A percentile compares a stretch with the other conserved stretches of the same genome.
These are phyloP conservation scores for Mimas tiliae DNA, from an alignment of 2,888 invertebrate genomes.

Conservation along the genomic window DNA sequence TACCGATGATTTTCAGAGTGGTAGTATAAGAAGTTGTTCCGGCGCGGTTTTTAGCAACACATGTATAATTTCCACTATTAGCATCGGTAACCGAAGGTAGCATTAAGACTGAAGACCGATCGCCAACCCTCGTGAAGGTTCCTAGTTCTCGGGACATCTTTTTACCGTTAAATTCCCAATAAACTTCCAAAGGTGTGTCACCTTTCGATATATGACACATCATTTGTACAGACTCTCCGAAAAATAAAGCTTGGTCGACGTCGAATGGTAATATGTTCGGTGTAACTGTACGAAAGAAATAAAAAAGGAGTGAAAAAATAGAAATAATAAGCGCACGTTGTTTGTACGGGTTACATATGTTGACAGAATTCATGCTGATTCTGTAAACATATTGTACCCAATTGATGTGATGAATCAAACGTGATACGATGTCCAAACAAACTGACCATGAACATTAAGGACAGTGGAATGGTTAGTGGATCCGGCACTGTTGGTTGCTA, in stretches of 20 bases:
- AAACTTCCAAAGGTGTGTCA: constrained; percentile 87
- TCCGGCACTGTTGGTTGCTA: constrained; percentile 89
- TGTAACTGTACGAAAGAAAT: constrained; percentile 60
- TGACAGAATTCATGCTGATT: constrained; percentile 73
- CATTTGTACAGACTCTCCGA: constrained; percentile 86
- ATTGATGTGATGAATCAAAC: constrained; percentile 51
- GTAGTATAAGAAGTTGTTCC: constrained; percentile 80
- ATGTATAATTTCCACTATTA: constrained; percentile 85
- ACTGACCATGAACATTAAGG: constrained; percentile 84
- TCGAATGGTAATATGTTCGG: constrained; percentile 87
- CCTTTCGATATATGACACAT: constrained; percentile 87
- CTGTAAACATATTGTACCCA: constrained; percentile 58
- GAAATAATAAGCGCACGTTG: constrained; percentile 51
- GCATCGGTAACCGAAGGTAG: constrained; percentile 78
- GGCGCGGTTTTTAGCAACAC: constrained; percentile 82
- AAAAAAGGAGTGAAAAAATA: constrained; percentile 46
- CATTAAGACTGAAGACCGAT: constrained; percentile 77
- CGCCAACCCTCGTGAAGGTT: constrained; percentile 73
- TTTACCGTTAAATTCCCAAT: constrained; percentile 86
- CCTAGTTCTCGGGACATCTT: constrained; percentile 75
- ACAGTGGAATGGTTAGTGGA: constrained; percentile 87
- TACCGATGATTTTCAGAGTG: constrained; percentile 82
- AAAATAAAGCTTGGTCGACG: constrained; percentile 86
- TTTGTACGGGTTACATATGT: constrained; percentile 52
- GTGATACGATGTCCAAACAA: constrained; percentile 55